These are phyloP conservation scores for Agrypnus murinus DNA, from an alignment of 2,888 invertebrate species.

Conservation along the genomic window DNA sequence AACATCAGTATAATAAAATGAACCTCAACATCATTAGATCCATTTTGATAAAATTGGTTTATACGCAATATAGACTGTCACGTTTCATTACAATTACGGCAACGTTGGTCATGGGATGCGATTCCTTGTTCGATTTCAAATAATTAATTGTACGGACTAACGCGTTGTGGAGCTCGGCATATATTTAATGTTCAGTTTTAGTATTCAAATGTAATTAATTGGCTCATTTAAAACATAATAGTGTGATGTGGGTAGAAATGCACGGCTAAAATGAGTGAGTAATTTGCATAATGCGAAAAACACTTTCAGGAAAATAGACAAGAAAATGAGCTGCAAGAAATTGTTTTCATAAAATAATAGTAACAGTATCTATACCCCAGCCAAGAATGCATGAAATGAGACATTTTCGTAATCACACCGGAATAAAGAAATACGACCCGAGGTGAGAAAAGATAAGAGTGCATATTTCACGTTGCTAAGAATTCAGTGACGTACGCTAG, in stretches of 20 bases:
- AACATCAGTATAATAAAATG: conserved; percentile 17
- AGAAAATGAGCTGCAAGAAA: too few relatives aligned
- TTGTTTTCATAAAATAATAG: too few relatives aligned
- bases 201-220: not conserved
- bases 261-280: too few relatives aligned
- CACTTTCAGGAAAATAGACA: too few relatives aligned
- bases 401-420: too few relatives aligned
- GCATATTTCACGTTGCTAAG: too few relatives aligned
- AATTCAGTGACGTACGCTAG: too few relatives aligned
- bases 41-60: conserved; percentile 31
- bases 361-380: too few relatives aligned
- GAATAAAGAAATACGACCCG: too few relatives aligned
- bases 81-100: conserved; percentile 33
- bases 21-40: conserved; percentile 31
- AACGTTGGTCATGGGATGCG: conserved; percentile 32
- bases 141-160: conserved; percentile 9
- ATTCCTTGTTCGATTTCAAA: conserved; percentile 23
- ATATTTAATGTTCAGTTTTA: not conserved
- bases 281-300: too few relatives aligned
- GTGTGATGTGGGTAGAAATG: not conserved
- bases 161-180: not conserved
- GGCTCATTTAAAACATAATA: not conserved
- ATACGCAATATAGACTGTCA: conserved; percentile 23
- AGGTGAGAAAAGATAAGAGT: too few relatives aligned
- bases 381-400: too few relatives aligned